Base-by-base conservation (phyloP, 2,888 invertebrate genomes). In the Harpalus rufipes region DNA sequence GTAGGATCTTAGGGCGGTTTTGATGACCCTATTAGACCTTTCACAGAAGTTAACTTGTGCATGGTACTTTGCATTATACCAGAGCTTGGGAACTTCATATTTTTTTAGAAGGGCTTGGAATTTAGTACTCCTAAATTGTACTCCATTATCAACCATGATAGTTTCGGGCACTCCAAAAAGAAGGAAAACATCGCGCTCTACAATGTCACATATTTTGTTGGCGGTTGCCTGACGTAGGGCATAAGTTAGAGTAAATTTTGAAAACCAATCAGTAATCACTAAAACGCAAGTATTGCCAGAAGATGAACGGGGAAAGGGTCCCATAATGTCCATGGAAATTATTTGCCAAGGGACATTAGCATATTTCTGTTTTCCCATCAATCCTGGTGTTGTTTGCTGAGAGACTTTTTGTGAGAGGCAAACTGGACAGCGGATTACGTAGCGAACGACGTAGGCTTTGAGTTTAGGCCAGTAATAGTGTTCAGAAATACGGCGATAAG, bases 1-100 rank as follows among this genome's bases (percentile, higher is more conserved):
- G 76, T 87, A 87, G 0, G 86, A 86, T 5, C 86, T 25, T 12
- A 87, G 81, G 0, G 85, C 86, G 10, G 87, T 85, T 14, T 80
- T 61, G 0, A 80, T 21, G 14, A 32, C 25, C 1, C 86, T 63
- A 80, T 87, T 87, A 7, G 83, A 61, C n/a, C 86, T 16, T 82
- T 87, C 86, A 18, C 81, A 85, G 12, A 78, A 84, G 79, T 87
- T 87, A 8, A 56, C n/a, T 76, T 78, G 82, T 16, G 68, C 76
- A 44, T 74, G 76, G 16, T 85, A 85, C 14, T 58, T 76, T 2
- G 82, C 63, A 12, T 82, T 82, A 1, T 18, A 65, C 63, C 25
- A 25, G 6, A 65, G 25, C 5, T 61, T 61, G 0, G 18, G 63
- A 0, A 65, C 25, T 12, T 25, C 6, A 6, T 21, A 65, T 1